Evolutionary conservation across 2,888 invertebrate species (phyloP), one percentile per base, ranked within the genome.

Genomic region (Platerodrilus igneus): DNA sequence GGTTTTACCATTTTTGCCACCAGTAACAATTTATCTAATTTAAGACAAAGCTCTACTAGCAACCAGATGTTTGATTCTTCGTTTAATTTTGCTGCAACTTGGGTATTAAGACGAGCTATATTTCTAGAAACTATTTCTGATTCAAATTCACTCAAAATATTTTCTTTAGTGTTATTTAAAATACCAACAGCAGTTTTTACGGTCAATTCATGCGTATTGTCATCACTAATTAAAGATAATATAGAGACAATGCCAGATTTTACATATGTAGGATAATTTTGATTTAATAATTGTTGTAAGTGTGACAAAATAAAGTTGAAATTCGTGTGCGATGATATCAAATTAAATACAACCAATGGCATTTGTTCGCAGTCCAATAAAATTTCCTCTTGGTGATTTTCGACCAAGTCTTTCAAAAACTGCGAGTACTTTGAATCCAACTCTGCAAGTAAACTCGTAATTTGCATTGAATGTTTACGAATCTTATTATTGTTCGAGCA

Each of bases 321-420:
- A 14, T 50, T 47, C 23, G 19, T 28, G 6, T 48, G 51, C 51
- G 76, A 73, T 0, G 75, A 76, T 1, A 85, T 51, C 36, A 82
- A 65, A 7, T 77, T 78, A 48, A 76, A 80, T 2, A 86, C 58
- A 11, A 79, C 68, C 21, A 83, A 66, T 0, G 77, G 69, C 10
- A 83, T 63, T 58, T 86, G 86, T 45, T 83, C 77, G 20, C 74
- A 66, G 54, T 87, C 86, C 45, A 83, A 61, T 16, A 74, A 48
- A 22, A 87, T 69, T 58, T 86, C 86, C 36, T 75, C 67, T 42
- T 67, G n/a, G n/a, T n/a, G 68, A 25, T 76, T 72, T 3, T 57
- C 48, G n/a, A 65, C 40, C 1, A 81, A 45, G 52, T 76, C 70
- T 37, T 69, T 62, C 13, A 77, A 48, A 4, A 80, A 51, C 2